Conservation (phyloP, 2,797 vertebrate genomes). For the Micrastur ruficollis region DNA sequence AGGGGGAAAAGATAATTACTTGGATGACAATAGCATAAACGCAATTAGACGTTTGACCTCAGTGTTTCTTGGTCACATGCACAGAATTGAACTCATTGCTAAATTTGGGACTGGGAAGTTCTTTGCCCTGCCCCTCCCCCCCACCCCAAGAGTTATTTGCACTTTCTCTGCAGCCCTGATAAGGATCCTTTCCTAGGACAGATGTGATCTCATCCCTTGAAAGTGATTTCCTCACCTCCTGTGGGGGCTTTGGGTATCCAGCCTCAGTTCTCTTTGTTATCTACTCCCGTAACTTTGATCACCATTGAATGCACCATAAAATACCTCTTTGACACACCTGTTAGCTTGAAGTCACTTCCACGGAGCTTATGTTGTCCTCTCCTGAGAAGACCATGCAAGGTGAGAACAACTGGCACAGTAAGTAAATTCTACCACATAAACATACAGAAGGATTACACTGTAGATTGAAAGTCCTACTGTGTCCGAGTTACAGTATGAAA, state of each 20-base stretch:
- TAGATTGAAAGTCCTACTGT: neutral
- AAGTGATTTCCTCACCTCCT: neutral
- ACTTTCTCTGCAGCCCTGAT: neutral
- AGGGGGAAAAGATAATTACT: conserved; percentile 4
- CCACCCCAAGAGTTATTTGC: neutral
- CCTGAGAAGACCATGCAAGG: neutral
- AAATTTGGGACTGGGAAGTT: neutral
- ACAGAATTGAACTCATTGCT: conserved; percentile 14
- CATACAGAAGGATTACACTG: neutral
- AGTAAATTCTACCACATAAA: neutral
- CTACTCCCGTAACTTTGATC: neutral
- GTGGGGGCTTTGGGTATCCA: neutral
- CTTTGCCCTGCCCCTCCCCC: neutral
- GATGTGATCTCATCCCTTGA: neutral
- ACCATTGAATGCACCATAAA: neutral
- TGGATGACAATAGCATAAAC: neutral
- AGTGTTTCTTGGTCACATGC: conserved; percentile 9
- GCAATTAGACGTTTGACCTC: conserved; percentile 9
- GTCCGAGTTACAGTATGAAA: neutral
- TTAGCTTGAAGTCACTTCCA: neutral
- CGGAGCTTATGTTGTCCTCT: neutral
- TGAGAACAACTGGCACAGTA: neutral
- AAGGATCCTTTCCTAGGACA: neutral
- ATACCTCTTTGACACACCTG: neutral
- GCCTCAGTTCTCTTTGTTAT: neutral